A percentile compares a stretch with the other conserved stretches of the same genome.
Conservation (phyloP, 2,888 invertebrate genomes). For the Brachyptera putata region DNA sequence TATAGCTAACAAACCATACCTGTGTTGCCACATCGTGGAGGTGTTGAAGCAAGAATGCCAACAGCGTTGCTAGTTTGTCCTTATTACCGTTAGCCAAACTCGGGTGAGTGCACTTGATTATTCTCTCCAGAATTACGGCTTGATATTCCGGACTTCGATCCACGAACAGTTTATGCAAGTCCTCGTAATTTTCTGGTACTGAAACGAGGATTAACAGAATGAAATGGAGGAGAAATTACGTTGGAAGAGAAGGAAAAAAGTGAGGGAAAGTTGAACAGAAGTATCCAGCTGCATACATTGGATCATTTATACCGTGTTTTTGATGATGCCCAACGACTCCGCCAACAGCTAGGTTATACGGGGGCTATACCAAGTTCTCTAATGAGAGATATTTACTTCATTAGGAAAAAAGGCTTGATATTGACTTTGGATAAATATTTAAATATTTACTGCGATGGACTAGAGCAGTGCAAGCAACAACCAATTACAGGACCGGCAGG, state of each 20-base stretch:
- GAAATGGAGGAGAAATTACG: background rate
- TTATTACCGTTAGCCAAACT: conserved; percentile 74
- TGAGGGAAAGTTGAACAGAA: background rate
- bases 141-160: conserved; percentile 62
- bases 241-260: conserved; percentile 21
- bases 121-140: conserved; percentile 66
- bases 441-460: no score
- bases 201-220: conserved; percentile 32
- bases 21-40: conserved; percentile 61
- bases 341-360: no score
- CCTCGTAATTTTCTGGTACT: conserved; percentile 61
- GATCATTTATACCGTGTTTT: no score
- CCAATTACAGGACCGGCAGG: no score
- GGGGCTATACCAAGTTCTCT: no score
- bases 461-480: no score
- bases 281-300: no score
- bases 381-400: no score
- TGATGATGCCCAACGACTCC: no score
- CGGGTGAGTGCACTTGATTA: conserved; percentile 85
- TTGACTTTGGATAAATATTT: no score
- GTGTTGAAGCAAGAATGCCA: conserved; percentile 72
- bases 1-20: no score
- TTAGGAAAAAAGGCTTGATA: no score
- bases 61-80: conserved; percentile 67
- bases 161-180: conserved; percentile 57